Conservation (phyloP, 2,888 invertebrate species). For the Plebejus anna region DNA sequence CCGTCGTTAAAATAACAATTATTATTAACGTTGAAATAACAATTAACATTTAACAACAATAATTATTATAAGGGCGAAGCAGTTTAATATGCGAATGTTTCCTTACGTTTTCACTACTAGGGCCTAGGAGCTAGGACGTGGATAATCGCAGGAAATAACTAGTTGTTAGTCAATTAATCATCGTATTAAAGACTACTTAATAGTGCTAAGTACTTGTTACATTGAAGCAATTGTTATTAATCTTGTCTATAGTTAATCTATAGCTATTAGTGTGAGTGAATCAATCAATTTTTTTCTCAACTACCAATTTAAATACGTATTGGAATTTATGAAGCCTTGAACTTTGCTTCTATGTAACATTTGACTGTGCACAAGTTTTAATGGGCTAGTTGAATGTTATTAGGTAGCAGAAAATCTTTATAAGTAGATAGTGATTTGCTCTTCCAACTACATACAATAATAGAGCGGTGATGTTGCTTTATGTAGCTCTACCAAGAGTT, state of each 20-base stretch:
- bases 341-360: background rate
- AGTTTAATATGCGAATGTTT: background rate
- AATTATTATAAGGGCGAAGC: background rate
- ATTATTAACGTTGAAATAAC: background rate
- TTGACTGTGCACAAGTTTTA: background rate
- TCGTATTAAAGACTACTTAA: background rate
- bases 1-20: background rate
- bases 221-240: background rate
- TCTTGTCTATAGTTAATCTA: background rate
- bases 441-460: too few relatives aligned
- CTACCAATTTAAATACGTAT: background rate
- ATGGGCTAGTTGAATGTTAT: background rate
- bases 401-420: background rate
- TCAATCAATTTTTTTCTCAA: constrained; percentile 11
- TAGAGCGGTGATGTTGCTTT: too few relatives aligned
- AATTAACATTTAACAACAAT: background rate
- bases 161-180: background rate
- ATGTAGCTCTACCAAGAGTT: too few relatives aligned
- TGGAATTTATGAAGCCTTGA: constrained; percentile 3
- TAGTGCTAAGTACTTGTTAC: background rate
- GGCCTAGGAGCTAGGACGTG: background rate
- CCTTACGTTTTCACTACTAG: background rate
- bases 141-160: background rate
- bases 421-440: too few relatives aligned
- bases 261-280: background rate